Percentiles rank a stretch among this genome's conserved stretches.
These are phyloP conservation scores for Acanthochromis polyacanthus DNA, from an alignment of 2,113 vertebrate species.

Conservation along the genomic window DNA sequence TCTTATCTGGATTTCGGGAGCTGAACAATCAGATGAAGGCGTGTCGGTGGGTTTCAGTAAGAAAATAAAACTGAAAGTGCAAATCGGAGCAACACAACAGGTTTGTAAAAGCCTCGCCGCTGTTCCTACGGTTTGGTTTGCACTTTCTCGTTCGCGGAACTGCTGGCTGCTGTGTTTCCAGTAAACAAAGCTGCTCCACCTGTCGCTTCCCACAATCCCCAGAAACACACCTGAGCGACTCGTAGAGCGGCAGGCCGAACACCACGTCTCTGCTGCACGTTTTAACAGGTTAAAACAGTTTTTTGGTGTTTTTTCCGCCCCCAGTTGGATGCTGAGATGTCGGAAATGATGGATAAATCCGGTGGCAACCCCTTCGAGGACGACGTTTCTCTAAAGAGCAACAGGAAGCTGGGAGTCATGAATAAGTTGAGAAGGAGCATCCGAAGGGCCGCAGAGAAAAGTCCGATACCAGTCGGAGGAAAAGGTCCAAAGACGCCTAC, in stretches of 20 bases:
- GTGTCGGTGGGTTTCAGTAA: no score
- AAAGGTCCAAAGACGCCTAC: constrained; percentile 35
- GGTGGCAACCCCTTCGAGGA: neutral
- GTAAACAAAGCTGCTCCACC: constrained; percentile 72
- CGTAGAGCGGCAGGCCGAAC: neutral
- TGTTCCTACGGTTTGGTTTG: neutral
- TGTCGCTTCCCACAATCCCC: constrained; percentile 17
- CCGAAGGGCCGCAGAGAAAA: constrained; percentile 11
- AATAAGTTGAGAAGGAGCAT: constrained; percentile 50
- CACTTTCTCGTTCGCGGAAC: neutral
- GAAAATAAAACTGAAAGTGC: no score
- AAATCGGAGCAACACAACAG: neutral
- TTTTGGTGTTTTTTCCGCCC: neutral
- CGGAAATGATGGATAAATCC: constrained; percentile 37
- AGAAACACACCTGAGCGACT: neutral
- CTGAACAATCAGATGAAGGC: no score
- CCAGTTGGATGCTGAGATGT: constrained; percentile 16
- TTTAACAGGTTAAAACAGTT: neutral
- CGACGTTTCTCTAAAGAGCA: constrained; percentile 21
- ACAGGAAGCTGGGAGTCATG: neutral
- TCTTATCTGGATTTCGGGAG: no score
- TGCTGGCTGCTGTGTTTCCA: constrained; percentile 60
- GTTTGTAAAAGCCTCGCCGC: no score
- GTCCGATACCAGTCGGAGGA: constrained; percentile 18
- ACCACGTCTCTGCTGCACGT: neutral